Evolutionary conservation across 2,797 vertebrate species (phyloP).

Genomic region (Enteromius afrohamiltoni): DNA sequence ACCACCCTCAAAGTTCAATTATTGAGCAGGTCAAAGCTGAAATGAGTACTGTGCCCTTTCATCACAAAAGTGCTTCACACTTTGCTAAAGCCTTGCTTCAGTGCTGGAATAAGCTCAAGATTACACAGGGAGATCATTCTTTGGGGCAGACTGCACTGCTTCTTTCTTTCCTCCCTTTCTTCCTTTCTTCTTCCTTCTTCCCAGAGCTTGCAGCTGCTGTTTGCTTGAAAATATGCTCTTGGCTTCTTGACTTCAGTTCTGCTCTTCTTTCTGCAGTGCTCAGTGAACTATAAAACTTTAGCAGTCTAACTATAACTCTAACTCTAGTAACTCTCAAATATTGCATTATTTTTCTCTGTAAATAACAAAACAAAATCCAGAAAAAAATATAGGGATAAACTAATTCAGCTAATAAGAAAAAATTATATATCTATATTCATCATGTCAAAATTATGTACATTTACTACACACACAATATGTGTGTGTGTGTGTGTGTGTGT

Average conservation of each 20-base stretch:
- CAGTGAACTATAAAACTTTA: constrained; percentile 19
- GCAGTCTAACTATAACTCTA: neutral
- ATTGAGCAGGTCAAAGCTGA: constrained; percentile 65
- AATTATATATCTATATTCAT: neutral
- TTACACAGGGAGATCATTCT: constrained; percentile 82
- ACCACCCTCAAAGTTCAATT: constrained; percentile 55
- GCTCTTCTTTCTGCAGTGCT: constrained; percentile 31
- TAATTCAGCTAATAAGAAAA: neutral
- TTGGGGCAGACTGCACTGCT: constrained; percentile 31
- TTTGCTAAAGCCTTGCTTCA: constrained; percentile 68
- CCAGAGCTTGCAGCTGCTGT: constrained; percentile 75
- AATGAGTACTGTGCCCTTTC: constrained; percentile 73
- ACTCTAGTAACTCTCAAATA: neutral
- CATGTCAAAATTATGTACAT: no score
- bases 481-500: no score
- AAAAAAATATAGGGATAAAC: neutral
- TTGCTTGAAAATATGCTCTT: constrained; percentile 72
- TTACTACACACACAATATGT: no score
- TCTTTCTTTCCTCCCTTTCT: constrained; percentile 22
- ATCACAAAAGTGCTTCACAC: constrained; percentile 74
- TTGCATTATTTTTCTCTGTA: neutral
- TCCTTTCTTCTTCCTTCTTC: constrained; percentile 61
- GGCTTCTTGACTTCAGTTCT: constrained; percentile 41
- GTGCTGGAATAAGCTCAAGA: constrained; percentile 71
- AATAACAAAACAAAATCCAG: neutral